Evolutionary conservation across 2,888 invertebrate species (phyloP).

Genomic region (Caenorhabditis becei): DNA sequence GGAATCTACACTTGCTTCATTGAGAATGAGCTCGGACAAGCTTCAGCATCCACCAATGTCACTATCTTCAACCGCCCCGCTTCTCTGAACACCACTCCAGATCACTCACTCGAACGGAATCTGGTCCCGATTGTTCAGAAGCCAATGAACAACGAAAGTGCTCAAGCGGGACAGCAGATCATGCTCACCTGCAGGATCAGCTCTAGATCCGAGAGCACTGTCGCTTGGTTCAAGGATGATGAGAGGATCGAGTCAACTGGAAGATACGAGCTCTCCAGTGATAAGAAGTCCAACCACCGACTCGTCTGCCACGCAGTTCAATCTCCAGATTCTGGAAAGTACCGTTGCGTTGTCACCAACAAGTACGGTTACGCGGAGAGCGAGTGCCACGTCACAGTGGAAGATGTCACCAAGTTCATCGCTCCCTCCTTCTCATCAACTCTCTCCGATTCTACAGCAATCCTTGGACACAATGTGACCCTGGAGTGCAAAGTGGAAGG

Average conservation of each 20-base stretch:
- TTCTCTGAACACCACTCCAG: constrained; percentile 53
- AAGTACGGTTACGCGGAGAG: constrained; percentile 69
- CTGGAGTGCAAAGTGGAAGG: constrained; percentile 82
- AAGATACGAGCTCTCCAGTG: constrained; percentile 64
- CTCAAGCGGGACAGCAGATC: constrained; percentile 71
- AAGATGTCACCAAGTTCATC: constrained; percentile 65
- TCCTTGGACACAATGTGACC: constrained; percentile 69
- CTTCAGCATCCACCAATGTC: constrained; percentile 63
- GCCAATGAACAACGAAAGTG: constrained; percentile 72
- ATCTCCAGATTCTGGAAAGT: constrained; percentile 81
- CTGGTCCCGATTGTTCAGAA: constrained; percentile 62
- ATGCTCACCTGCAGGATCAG: constrained; percentile 67
- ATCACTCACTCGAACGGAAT: constrained; percentile 56
- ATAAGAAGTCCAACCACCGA: constrained; percentile 58
- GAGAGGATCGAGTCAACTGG: constrained; percentile 66
- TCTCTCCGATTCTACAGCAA: constrained; percentile 65
- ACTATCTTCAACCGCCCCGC: constrained; percentile 57
- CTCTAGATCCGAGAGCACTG: constrained; percentile 58
- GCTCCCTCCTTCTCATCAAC: constrained; percentile 65
- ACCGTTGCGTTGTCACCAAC: constrained; percentile 82
- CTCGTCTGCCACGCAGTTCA: constrained; percentile 67
- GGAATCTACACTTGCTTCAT: constrained; percentile 83
- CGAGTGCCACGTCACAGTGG: constrained; percentile 66
- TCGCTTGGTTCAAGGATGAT: constrained; percentile 66
- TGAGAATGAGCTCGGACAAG: constrained; percentile 82